Base-by-base conservation (phyloP, 2,113 vertebrate species). In the Pogona vitticeps region DNA sequence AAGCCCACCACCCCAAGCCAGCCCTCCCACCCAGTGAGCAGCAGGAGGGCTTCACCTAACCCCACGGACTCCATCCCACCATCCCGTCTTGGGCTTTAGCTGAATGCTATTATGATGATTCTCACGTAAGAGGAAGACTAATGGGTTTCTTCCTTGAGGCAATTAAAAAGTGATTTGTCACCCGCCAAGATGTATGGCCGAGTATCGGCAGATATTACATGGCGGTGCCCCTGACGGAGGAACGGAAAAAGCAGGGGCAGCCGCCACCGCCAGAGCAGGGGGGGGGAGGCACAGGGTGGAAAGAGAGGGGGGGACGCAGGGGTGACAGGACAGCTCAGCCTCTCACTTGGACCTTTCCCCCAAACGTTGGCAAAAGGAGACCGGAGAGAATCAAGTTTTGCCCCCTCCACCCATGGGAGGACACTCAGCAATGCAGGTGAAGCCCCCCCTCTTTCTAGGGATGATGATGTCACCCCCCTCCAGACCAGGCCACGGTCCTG, bases 91-190 rank as follows among this genome's bases (percentile, higher is more conserved):
- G 0, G 31, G 86, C n/a, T 23, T 83, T 6, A 80, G 90, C 81
- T 14, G 76, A 65, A 58, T 93, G 97, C 97, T 97, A 96, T 95
- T 96, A 97, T 96, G 97, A 95, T 89, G 97, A 95, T 89, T 52
- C 91, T 95, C 94, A 95, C 88, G 83, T 91, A 96, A 96, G 95
- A 94, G 92, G 94, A 97, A 97, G 94, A 97, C 96, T 97, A 97
- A 97, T 97, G 94, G 94, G 97, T 98, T 97, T 97, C 96, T 96
- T 96, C 97, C 97, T 97, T 90, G 94, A 97, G 96, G 97, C 97
- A 98, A 98, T 98, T 98, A 98, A 98, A 97, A 98, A 98, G 97
- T 94, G 96, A 97, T 98, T 98, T 97, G 97, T 98, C 97, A 97
- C 97, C 96, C 96, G 93, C 96, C 92, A 92, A 93, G 96, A 95